Evolutionary conservation across 2,888 invertebrate species (phyloP), one percentile per base, ranked within the genome.

Genomic region (Rhingia rostrata): DNA sequence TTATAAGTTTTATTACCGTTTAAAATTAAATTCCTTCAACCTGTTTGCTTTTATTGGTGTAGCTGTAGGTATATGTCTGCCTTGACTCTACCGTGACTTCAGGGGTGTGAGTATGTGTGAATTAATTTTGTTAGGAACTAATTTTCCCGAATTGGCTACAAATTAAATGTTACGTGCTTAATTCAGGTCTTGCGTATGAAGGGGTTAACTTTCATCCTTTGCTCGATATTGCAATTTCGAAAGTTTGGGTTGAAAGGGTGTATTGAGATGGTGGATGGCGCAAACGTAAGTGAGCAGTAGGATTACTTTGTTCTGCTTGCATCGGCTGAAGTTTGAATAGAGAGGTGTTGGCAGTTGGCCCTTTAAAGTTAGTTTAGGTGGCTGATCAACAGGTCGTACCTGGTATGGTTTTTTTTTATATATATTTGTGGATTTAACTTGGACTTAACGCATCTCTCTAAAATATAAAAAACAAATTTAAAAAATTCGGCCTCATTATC

Each of bases 11-110:
- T 84, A 84, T 84, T 84, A 74, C 84, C 84, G 79, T 84, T 79
- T 84, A 79, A 79, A 84, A 84, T 84, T 49, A 79, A 84, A 84
- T 84, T 84, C 84, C 79, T 84, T 84, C 74, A 84, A 84, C 84
- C 79, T 84, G 84, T 84, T 84, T 70, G 74, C 64, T 41, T 84
- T 58, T 66, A 60, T 79, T 63, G 43, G 53, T 41, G 47, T 61
- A 22, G 37, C n/a, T n/a, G 43, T 39, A 60, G 66, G 22, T 51
- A 47, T 43, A 6, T 6, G 35, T 37, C 43, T 37, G 5, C 4
- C 10, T n/a, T 6, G 10, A 9, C n/a, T 10, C 41, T 10, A 41
- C 41, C 14, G 6, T 3, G 2, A 30, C 22, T 39, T 37, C 32
- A 60, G 49, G n/a, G 32, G 49, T 77, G 37, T 30, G 51, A 58